Percentiles rank a stretch among this genome's conserved stretches.
phyloP scores from a whole-genome alignment of 2,113 vertebrate genomes.

The Myiopsitta monachus region DNA sequence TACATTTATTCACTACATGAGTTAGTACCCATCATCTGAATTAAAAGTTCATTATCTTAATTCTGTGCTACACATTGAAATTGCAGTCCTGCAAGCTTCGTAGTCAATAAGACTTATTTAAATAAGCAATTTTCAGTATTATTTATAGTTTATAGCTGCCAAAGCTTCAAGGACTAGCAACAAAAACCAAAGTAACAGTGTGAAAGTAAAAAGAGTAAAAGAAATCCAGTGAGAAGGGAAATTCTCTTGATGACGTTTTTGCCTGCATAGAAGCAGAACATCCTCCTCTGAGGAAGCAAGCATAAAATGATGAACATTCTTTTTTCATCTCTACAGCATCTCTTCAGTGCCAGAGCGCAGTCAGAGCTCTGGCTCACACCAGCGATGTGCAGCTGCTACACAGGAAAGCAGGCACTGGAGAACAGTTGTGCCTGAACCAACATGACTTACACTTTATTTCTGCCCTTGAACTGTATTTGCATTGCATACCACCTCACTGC shows the following conservation, averaged over 20 bases:
- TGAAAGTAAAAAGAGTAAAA: neutral
- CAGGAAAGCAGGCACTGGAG: neutral
- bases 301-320: neutral
- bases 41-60: conserved; percentile 27
- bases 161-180: neutral
- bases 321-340: neutral
- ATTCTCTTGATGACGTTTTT: neutral
- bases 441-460: neutral
- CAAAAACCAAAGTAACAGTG: neutral
- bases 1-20: neutral
- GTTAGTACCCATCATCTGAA: neutral
- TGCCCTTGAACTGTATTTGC: neutral
- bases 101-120: neutral
- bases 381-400: neutral
- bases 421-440: neutral
- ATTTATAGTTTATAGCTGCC: neutral
- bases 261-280: neutral
- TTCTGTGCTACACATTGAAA: neutral
- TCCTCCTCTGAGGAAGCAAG: neutral
- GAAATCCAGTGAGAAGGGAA: neutral
- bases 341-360: neutral
- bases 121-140: neutral
- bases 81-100: neutral
- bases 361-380: neutral
- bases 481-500: neutral